phyloP scores from a whole-genome alignment of 2,888 invertebrate species.

The Drosophila gaucha region DNA sequence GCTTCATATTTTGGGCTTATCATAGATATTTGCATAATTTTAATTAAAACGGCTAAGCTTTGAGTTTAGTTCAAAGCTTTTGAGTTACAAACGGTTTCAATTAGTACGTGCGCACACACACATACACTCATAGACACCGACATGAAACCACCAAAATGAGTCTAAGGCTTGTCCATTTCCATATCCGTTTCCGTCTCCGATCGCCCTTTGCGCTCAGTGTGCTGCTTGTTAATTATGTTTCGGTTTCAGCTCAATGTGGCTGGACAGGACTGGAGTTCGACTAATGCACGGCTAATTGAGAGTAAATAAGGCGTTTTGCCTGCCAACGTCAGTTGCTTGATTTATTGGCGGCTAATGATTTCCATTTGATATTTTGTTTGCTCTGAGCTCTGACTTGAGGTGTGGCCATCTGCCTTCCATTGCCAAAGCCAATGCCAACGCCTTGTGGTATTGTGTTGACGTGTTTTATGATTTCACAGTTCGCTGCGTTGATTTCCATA shows the following conservation, averaged over 20 bases:
- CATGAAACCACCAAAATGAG: not conserved
- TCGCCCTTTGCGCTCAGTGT: not conserved
- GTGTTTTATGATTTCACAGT: slow-evolving; percentile 53
- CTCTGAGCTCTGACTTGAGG: slow-evolving; percentile 33
- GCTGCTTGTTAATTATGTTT: slow-evolving; percentile 46
- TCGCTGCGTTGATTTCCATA: slow-evolving; percentile 32
- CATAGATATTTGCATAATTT: slow-evolving; percentile 65
- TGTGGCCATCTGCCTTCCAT: slow-evolving; percentile 30
- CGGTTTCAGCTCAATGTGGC: slow-evolving; percentile 28
- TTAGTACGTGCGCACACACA: slow-evolving; percentile 27
- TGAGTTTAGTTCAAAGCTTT: slow-evolving; percentile 26
- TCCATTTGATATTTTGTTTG: slow-evolving; percentile 51
- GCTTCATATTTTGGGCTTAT: slow-evolving; percentile 32
- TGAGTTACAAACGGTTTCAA: slow-evolving; percentile 38
- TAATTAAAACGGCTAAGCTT: slow-evolving; percentile 55
- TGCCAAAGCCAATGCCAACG: slow-evolving; percentile 8
- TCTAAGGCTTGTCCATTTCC: slow-evolving; percentile 34
- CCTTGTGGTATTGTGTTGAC: slow-evolving; percentile 24
- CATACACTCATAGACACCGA: slow-evolving; percentile 4
- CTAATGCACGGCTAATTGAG: slow-evolving; percentile 72
- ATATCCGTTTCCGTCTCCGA: slow-evolving; percentile 35
- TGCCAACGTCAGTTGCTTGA: slow-evolving; percentile 55
- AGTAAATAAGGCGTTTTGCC: slow-evolving; percentile 63
- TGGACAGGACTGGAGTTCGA: slow-evolving; percentile 34
- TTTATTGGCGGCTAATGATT: slow-evolving; percentile 69